Evolutionary conservation across 1,140 invertebrate species (phyloP).

Genomic region (Magallana gigas): DNA sequence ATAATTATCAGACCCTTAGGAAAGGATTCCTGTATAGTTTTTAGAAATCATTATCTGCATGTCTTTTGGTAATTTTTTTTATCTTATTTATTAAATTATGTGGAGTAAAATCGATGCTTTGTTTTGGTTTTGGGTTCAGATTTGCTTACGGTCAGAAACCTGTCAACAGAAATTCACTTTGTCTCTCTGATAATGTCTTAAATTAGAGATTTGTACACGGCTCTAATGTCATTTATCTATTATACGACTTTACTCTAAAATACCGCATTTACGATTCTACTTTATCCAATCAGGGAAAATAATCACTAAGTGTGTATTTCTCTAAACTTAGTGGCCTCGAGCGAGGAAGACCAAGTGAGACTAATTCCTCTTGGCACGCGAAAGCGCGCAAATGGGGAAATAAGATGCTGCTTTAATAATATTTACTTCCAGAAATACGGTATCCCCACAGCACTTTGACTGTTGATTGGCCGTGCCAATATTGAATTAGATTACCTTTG

Average conservation of each 20-base stretch:
- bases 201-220: slow-evolving; percentile 56
- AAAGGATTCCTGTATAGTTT: slow-evolving; percentile 1
- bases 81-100: slow-evolving; percentile 31
- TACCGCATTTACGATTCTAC: slow-evolving; percentile 56
- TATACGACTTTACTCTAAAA: slow-evolving; percentile 56
- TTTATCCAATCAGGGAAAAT: slow-evolving; percentile 59
- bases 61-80: slow-evolving; percentile 25
- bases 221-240: slow-evolving; percentile 60
- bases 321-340: slow-evolving; percentile 43
- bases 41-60: slow-evolving; percentile 25
- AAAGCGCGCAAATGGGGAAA: slow-evolving; percentile 61
- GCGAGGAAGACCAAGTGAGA: slow-evolving; percentile 51
- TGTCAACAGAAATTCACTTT: slow-evolving; percentile 50
- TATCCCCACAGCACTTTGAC: slow-evolving; percentile 49
- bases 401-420: slow-evolving; percentile 56
- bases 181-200: slow-evolving; percentile 48
- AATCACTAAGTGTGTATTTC: slow-evolving; percentile 49
- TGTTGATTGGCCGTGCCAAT: slow-evolving; percentile 50
- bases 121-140: neutral
- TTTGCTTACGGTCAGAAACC: slow-evolving; percentile 36
- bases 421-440: slow-evolving; percentile 58
- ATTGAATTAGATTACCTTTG: slow-evolving; percentile 62
- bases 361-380: slow-evolving; percentile 61
- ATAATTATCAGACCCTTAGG: slow-evolving; percentile 30
- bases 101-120: slow-evolving; percentile 5